Percentiles rank a stretch among this genome's conserved stretches.
These are phyloP conservation scores for Clarias magur DNA, from an alignment of 2,113 vertebrate genomes.

Conservation along the genomic window DNA sequence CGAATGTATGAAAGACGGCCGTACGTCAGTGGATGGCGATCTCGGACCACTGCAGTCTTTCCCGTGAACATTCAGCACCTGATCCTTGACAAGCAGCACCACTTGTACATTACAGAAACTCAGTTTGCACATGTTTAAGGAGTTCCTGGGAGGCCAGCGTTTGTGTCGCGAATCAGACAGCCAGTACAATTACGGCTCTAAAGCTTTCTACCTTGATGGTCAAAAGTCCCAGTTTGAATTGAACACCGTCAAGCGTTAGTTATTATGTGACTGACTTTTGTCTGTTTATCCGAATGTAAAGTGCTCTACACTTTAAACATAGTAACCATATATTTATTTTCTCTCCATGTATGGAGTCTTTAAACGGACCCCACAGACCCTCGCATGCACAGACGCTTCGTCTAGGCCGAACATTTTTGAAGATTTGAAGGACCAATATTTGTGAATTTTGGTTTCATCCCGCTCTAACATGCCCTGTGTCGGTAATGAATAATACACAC, in stretches of 20 bases:
- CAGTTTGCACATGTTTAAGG: too few species aligned
- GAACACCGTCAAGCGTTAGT: not conserved
- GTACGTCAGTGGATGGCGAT: too few species aligned
- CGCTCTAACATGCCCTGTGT: slow-evolving; percentile 23
- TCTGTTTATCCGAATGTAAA: not conserved
- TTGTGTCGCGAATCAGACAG: too few species aligned
- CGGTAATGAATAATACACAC: slow-evolving; percentile 35
- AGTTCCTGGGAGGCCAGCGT: too few species aligned
- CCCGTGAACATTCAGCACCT: too few species aligned
- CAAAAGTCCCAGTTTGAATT: not conserved
- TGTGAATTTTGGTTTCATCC: not conserved
- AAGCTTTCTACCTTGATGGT: too few species aligned
- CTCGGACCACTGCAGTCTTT: too few species aligned
- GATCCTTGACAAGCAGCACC: too few species aligned
- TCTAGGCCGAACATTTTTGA: not conserved
- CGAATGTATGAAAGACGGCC: too few species aligned
- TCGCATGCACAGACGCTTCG: not conserved
- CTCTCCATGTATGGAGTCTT: not conserved
- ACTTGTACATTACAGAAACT: too few species aligned
- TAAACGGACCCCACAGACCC: not conserved
- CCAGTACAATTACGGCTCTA: too few species aligned
- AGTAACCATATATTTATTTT: not conserved
- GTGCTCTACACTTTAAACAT: not conserved
- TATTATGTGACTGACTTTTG: not conserved
- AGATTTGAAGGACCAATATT: not conserved